Evolutionary conservation across 2,797 vertebrate species (phyloP).

Genomic region (Pampus argenteus): DNA sequence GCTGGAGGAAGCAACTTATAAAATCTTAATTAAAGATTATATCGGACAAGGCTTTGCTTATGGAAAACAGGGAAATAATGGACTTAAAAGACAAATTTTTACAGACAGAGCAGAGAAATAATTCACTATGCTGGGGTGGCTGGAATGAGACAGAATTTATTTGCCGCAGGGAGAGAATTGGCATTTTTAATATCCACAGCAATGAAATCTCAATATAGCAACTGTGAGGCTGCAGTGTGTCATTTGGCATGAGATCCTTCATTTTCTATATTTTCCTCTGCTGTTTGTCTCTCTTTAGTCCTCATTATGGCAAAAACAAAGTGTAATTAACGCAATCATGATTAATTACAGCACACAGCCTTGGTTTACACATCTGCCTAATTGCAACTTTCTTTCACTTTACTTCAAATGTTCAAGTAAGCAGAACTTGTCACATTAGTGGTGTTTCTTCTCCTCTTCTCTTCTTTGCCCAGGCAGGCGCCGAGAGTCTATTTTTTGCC

Average conservation of each 20-base stretch:
- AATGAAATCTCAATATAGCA: conserved; percentile 69
- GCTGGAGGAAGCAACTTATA: conserved; percentile 76
- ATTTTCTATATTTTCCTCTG: conserved; percentile 52
- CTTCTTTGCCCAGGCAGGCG: conserved; percentile 10
- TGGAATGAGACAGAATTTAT: conserved; percentile 73
- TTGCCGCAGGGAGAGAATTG: conserved; percentile 73
- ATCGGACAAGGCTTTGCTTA: conserved; percentile 78
- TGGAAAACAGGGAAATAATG: conserved; percentile 80
- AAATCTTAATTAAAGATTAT: conserved; percentile 87
- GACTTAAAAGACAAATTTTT: conserved; percentile 80
- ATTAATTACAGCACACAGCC: conserved; percentile 75
- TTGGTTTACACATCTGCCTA: conserved; percentile 80
- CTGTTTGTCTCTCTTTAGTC: conserved; percentile 60
- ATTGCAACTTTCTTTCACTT: conserved; percentile 76
- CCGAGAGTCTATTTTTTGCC: conserved; percentile 7
- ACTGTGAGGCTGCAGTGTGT: conserved; percentile 49
- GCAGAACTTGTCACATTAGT: conserved; percentile 48
- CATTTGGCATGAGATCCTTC: conserved; percentile 58
- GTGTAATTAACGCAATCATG: conserved; percentile 83
- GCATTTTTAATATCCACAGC: conserved; percentile 82
- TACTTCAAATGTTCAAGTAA: conserved; percentile 56
- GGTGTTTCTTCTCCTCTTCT: neutral
- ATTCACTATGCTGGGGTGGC: conserved; percentile 66
- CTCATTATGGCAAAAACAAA: conserved; percentile 78
- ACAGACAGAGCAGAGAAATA: conserved; percentile 66